Evolutionary conservation across 2,888 invertebrate species (phyloP), one percentile per base, ranked within the genome.

Genomic region (Drosophila seclusa): DNA sequence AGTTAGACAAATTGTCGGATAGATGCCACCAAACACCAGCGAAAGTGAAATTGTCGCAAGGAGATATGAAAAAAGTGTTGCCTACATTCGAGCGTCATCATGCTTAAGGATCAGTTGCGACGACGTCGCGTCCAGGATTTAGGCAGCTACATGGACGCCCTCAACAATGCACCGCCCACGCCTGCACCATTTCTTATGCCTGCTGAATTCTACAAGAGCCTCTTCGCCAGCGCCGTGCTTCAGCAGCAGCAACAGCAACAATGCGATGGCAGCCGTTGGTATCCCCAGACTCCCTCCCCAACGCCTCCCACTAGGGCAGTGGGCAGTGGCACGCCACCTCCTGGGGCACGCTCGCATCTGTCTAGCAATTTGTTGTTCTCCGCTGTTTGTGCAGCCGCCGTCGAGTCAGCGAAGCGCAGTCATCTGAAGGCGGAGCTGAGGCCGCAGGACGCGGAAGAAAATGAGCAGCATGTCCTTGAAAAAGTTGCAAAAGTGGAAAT

Each of bases 141-240:
- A 50, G 79, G 67, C 57, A 71, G 49, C 58, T 87, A 84, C 59
- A 79, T 86, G 76, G 79, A 71, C 5, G 73, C 66, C 1, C 45
- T 83, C 7, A 71, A 55, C 7, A 54, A 68, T 29, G 66, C 69
- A 38, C 66, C 82, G 34, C 66, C 84, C 6, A 40, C 76, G 0
- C 36, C 78, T 1, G 53, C 68, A 8, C 65, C 78, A 21, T 96
- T 96, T 86, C 92, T 97, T 60, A 93, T 97, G 74, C 96, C 96
- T 13, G 95, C 96, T 65, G 96, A 97, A 90, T 94, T 97, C 83
- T 97, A 97, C 91, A 97, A 97, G 93, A 97, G 95, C 87, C 94
- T 97, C 74, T 93, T 97, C 89, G 96, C 96, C 16, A 96, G 94
- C 91, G 95, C 95, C n/a, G 95, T 95, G 21, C 77, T 93, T 16